phyloP scores from a whole-genome alignment of 2,888 invertebrate genomes.

The Drosophila subsilvestris region DNA sequence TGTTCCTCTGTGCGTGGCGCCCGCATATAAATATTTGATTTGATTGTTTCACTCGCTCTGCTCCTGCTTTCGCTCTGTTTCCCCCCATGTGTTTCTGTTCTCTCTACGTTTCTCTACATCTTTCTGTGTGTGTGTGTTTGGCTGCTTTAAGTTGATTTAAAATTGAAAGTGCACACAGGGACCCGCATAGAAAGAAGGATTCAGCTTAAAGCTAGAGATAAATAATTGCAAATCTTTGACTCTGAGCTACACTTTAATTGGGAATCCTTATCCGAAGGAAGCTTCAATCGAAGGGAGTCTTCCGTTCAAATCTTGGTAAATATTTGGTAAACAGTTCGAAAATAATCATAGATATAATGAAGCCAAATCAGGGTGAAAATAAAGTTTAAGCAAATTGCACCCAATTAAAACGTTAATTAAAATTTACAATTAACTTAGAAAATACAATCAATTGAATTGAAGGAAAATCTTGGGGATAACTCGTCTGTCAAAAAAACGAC shows the following conservation, averaged over 20 bases:
- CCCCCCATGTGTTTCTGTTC: constrained; percentile 11
- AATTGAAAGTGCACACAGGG: constrained; percentile 36
- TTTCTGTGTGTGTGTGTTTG: constrained; percentile 11
- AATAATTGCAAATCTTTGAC: constrained; percentile 1
- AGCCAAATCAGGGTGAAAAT: no score
- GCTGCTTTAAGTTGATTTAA: constrained; percentile 43
- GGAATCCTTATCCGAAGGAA: no score
- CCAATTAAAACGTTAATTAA: no score
- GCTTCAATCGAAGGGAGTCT: no score
- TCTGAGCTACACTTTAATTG: neutral
- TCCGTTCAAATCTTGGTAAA: no score
- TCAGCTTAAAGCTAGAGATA: neutral
- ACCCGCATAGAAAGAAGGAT: constrained; percentile 1
- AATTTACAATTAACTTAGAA: no score
- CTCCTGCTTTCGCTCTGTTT: constrained; percentile 11
- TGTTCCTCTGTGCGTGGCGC: constrained; percentile 49
- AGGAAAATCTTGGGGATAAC: no score
- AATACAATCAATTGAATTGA: no score
- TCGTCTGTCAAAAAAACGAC: no score
- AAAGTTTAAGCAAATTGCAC: no score
- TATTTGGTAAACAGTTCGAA: no score
- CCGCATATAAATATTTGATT: constrained; percentile 78
- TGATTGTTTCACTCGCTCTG: constrained; percentile 57
- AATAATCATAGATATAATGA: no score
- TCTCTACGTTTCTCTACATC: neutral